Base-by-base conservation (phyloP, 2,113 vertebrate genomes). In the Ameiurus melas region DNA sequence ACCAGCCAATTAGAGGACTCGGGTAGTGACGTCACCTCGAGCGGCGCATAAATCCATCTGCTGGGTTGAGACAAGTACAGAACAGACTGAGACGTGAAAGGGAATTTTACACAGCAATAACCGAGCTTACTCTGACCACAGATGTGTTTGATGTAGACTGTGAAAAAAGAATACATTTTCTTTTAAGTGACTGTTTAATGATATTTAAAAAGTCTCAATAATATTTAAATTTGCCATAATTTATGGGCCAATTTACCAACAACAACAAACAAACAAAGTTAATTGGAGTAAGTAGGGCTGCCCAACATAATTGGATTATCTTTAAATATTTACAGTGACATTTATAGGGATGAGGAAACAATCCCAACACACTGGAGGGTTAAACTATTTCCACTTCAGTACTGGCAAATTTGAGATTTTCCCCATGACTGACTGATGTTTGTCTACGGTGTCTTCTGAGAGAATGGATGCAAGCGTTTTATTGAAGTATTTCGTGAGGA, bases 1-100 rank as follows among this genome's bases (percentile, higher is more conserved):
- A 70, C 62, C 64, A 84, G 47, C 82, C 53, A 87, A 66, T 84
- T 80, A 87, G 71, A 68, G 2, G 55, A 47, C 39, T 51, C 33
- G 30, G 5, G 10, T n/a, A 25, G 81, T 64, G 60, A 81, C 82
- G 60, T 83, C 64, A 62, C 39, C 20, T 43, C 4, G 19, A 62
- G 6, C 27, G 27, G 51, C 51, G 77, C 51, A 80, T 80, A 62
- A 83, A 62, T 83, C 33, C n/a, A 6, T 39, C 80, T 39, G 30
- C 55, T 82, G 17, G 17, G 20, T 2, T 43, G 12, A 25, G 25
- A 62, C 10, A 36, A 60, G 20, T 60, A 16, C 80, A 83, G 33
- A 33, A 27, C 30, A 58, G 58, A 22, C 17, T 0, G 17, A 60
- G 33, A 60, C 17, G 2, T 19, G 7, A 58, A 12, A 36, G 53